Evolutionary conservation across 2,797 vertebrate genomes (phyloP).

Genomic region (Staurois parvus): DNA sequence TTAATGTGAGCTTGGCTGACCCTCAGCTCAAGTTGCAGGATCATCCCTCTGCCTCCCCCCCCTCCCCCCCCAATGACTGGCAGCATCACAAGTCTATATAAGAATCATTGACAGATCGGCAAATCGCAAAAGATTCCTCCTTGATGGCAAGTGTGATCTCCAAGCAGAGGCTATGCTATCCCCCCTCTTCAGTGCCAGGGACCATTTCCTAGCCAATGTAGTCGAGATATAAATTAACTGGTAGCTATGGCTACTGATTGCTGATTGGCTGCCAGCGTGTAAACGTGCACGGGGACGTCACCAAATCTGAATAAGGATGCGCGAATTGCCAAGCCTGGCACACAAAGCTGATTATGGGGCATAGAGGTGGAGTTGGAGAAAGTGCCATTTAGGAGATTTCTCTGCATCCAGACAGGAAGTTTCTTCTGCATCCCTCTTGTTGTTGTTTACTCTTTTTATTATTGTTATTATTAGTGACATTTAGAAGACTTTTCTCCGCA

Average conservation of each 20-base stretch:
- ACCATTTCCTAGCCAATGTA: constrained; percentile 79
- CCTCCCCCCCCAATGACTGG: background rate
- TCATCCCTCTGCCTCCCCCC: background rate
- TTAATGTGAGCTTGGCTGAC: constrained; percentile 34
- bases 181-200: constrained; percentile 75
- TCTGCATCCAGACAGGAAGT: constrained; percentile 18
- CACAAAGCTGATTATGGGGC: constrained; percentile 90
- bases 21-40: background rate
- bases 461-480: no score
- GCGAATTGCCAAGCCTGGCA: constrained; percentile 85
- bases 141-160: constrained; percentile 72
- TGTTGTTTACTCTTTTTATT: no score
- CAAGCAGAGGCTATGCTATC: constrained; percentile 78
- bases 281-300: constrained; percentile 84
- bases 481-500: background rate
- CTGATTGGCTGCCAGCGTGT: constrained; percentile 82
- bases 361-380: constrained; percentile 82
- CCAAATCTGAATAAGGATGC: constrained; percentile 93
- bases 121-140: background rate
- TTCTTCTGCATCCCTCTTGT: background rate
- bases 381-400: constrained; percentile 64
- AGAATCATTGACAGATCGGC: background rate
- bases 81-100: background rate
- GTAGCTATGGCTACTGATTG: constrained; percentile 86
- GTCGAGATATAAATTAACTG: constrained; percentile 90